Base-by-base conservation (phyloP, 2,113 vertebrate species). In the Oxyura jamaicensis region DNA sequence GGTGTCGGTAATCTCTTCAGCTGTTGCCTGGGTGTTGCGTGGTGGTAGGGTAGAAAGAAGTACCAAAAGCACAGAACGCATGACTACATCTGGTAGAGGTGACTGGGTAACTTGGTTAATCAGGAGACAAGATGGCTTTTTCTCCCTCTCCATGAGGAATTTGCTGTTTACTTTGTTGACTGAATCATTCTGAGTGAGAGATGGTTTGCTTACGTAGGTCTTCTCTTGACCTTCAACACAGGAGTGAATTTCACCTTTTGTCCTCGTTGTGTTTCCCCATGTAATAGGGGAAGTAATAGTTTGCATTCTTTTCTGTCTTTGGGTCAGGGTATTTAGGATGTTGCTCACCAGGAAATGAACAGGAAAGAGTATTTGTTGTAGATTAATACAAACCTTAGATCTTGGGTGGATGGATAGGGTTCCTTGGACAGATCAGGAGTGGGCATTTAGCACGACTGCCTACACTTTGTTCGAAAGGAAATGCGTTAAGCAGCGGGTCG, bases 171-270 rank as follows among this genome's bases (percentile, higher is more conserved):
- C 56, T 77, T 75, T 93, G 48, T 84, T 86, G 90, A 78, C 74
- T 86, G 81, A 96, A 84, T 88, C 53, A n/a, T 58, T 93, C 69
- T 91, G 76, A 69, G 69, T 93, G 44, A n/a, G 89, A 85, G 62
- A 31, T 52, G 25, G 35, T 82, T 73, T 94, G 81, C 89, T 86
- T 91, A 46, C 0, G 0, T 3, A 31, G 48, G 28, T 74, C 77
- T 75, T 93, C 68, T 90, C 55, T 10, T 17, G 92, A 83, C 76
- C 69, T 90, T 93, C 68, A 82, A 65, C 65, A 79, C 39, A 50
- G 13, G 76, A 66, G 31, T 92, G 90, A 94, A 94, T 89, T 93
- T 96, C 83, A 90, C 58, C 91, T 88, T 94, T 97, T 94, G 95
- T 95, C 79, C 65, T 88, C 76, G 62, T 48, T 84, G 56, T 90